Evolutionary conservation across 2,888 invertebrate genomes (phyloP).

Genomic region (Barypeithes pellucidus): DNA sequence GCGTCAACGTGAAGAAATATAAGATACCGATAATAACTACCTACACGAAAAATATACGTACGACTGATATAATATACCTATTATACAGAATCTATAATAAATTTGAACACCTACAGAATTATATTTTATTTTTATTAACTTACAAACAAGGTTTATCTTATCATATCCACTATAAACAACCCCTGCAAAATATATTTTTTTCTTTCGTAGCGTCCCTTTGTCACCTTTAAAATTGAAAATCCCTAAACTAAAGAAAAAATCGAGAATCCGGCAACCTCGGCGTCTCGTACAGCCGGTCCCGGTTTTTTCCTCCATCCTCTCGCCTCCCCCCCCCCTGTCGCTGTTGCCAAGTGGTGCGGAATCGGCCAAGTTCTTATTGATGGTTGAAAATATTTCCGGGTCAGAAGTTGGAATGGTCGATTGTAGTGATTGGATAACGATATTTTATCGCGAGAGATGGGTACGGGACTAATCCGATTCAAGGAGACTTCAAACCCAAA

Average conservation of each 20-base stretch:
- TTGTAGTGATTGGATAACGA: conserved; percentile 34
- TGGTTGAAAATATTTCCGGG: conserved; percentile 40
- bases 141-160: too few species aligned
- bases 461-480: too few species aligned
- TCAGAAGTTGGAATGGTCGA: conserved; percentile 34
- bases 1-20: not conserved
- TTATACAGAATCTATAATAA: too few species aligned
- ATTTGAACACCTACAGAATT: too few species aligned
- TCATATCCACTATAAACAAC: too few species aligned
- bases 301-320: conserved; percentile 12
- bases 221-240: not conserved
- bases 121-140: too few species aligned
- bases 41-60: not conserved
- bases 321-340: not conserved
- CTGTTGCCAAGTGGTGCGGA: conserved; percentile 39
- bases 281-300: conserved; percentile 22
- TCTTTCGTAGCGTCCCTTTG: not conserved
- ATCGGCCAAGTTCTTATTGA: conserved; percentile 2
- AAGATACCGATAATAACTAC: conserved; percentile 2
- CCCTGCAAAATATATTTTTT: not conserved
- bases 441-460: not conserved
- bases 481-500: too few species aligned
- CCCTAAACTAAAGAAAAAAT: conserved; percentile 8
- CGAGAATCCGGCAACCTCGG: conserved; percentile 12
- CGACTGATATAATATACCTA: too few species aligned